Base-by-base conservation (phyloP, 2,888 invertebrate genomes). In the Dysmachus trigonus region DNA sequence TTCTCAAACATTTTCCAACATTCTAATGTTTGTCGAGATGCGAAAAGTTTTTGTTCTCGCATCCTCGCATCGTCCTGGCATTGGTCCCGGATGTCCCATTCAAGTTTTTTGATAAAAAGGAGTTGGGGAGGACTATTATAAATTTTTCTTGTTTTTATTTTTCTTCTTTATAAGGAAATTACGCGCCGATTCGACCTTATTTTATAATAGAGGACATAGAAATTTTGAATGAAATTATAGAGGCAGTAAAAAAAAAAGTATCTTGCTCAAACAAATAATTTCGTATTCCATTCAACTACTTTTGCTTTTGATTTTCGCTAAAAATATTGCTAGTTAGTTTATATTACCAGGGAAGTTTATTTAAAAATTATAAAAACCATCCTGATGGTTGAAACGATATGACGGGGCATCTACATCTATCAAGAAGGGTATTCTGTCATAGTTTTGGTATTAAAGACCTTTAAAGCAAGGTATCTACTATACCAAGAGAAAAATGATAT, bases 1-100 rank as follows among this genome's bases (percentile, higher is more conserved):
- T 82, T 62, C 82, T 82, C n/a, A n/a, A n/a, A 82, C 82, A 22
- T 82, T 82, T 82, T 8, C 35, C 15, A 82, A 82, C 82, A 82
- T 82, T 62, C 82, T 82, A 82, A 82, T 82, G 82, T 82, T 53
- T 35, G 33, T 62, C 33, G 82, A 82, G 71, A 62, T 53, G 82
- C 27, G 18, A n/a, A 35, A 82, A 82, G 62, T 82, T 82, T 82
- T 82, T 62, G 30, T n/a, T 15, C 62, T 22, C 31, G 79, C 35
- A 79, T 30, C 41, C 51, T 31, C 47, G 53, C 22, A 71, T 33
- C 38, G 35, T 82, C 35, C 33, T 2, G 18, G 8, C 71, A 82
- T 82, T 82, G 38, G 35, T 82, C 82, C 82, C 82, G 71, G 62
- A 62, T 35, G 82, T 15, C 82, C 82, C 30, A 82, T 82, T 82